Conservation (phyloP, 2,113 vertebrate species). For the Cyanocitta stelleri region DNA sequence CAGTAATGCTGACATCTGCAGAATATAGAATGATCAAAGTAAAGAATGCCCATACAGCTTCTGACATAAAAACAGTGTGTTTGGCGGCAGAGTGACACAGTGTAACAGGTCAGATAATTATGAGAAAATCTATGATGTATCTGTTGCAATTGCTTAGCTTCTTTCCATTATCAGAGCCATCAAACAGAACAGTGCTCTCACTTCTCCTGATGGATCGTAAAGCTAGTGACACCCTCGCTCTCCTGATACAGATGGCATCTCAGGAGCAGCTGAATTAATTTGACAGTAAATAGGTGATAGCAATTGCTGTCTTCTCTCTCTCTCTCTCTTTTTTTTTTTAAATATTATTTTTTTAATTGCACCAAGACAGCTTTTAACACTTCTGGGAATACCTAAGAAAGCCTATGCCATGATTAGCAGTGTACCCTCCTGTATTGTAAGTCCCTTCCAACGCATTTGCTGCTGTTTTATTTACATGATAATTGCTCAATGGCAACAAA, state of each 20-base stretch:
- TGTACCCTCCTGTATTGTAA: conserved; percentile 23
- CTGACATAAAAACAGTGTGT: conserved; percentile 73
- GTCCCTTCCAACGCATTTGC: conserved; percentile 53
- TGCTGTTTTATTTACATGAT: conserved; percentile 80
- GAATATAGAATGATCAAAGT: conserved; percentile 75
- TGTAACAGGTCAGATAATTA: conserved; percentile 86
- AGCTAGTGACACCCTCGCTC: conserved; percentile 69
- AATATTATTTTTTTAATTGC: conserved; percentile 82
- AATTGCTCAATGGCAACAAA: conserved; percentile 78
- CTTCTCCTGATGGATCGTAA: conserved; percentile 67
- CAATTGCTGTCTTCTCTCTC: conserved; percentile 61
- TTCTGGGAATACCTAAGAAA: conserved; percentile 77
- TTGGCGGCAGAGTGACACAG: conserved; percentile 73
- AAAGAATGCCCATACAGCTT: conserved; percentile 69
- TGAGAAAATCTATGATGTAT: conserved; percentile 76
- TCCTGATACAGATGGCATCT: conserved; percentile 71
- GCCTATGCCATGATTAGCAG: conserved; percentile 74
- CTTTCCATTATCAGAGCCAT: conserved; percentile 75
- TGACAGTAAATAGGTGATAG: conserved; percentile 86
- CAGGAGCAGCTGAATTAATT: conserved; percentile 81
- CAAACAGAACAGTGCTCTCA: conserved; percentile 66
- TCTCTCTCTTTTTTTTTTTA: not conserved
- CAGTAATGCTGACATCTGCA: conserved; percentile 78
- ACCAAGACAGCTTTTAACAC: conserved; percentile 75
- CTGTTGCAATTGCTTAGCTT: conserved; percentile 73